Conservation (phyloP, 2,888 invertebrate genomes). For the Clistopyga incitator region DNA sequence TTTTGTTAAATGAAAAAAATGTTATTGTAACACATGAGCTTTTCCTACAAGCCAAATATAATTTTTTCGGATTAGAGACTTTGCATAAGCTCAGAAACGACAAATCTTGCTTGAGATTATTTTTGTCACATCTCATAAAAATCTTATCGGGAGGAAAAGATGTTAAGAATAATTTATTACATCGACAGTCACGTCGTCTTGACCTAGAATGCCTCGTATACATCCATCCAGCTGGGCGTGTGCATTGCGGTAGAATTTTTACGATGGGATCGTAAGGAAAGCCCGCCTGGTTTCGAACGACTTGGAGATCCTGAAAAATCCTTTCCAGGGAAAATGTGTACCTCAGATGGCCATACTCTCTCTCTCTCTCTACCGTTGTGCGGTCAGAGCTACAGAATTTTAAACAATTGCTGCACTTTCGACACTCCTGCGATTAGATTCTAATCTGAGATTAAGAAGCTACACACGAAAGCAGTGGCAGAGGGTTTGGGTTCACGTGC, state of each 20-base stretch:
- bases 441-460: constrained; percentile 51
- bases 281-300: background rate
- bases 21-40: no score
- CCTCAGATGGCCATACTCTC: background rate
- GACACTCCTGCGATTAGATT: constrained; percentile 38
- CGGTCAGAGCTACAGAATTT: constrained; percentile 45
- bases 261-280: constrained; percentile 32
- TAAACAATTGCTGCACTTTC: constrained; percentile 39
- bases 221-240: background rate
- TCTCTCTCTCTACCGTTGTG: constrained; percentile 37
- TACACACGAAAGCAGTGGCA: constrained; percentile 7
- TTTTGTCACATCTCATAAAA: no score
- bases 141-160: no score
- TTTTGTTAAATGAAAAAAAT: no score
- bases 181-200: background rate
- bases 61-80: no score
- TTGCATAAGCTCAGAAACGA: no score
- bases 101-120: no score
- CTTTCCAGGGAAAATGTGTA: constrained; percentile 36
- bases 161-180: background rate
- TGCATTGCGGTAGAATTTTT: constrained; percentile 15
- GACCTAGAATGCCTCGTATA: background rate
- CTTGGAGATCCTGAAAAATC: constrained; percentile 26
- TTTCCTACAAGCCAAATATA: no score
- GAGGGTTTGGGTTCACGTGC: constrained; percentile 19